Base-by-base conservation (phyloP, 2,797 vertebrate genomes). In the Anas georgica region DNA sequence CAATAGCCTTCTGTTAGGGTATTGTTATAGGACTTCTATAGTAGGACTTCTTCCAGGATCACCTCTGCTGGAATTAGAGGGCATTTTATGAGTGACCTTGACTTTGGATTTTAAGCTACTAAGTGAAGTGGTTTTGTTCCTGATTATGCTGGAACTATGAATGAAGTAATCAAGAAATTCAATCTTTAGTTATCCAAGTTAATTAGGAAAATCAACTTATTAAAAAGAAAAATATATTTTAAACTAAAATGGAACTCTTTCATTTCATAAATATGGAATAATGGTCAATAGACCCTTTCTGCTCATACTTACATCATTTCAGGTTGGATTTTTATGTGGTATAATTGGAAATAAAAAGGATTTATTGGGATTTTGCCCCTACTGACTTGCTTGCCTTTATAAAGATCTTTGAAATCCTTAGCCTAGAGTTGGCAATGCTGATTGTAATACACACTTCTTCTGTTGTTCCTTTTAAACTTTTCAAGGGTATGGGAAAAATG, bases 371-470 rank as follows among this genome's bases (percentile, higher is more conserved):
- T 70, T 56, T n/a, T 21, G 37, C 69, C 21, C 10, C 5, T 66
- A 2, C 64, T 17, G n/a, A 3, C n/a, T 60, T 82, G 37, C 20
- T 58, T 58, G 11, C 33, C 46, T 67, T 83, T 50, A 21, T 48
- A 17, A 29, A 82, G 33, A 28, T 12, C 55, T 77, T 58, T n/a
- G 50, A 59, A 66, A 22, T 39, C 21, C 37, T 59, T 17, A 9
- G 46, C 12, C 46, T 26, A 8, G 3, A 52, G 14, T 5, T 29
- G 50, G 26, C 68, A 54, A 48, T 23, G 20, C 48, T 55, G 1
- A 9, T 25, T 83, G 33, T 12, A 28, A 10, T 7, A 3, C 4
- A 2, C 3, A 0, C 13, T 45, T 26, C 46, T 3, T 0, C 23
- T 58, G 31, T 43, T 37, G 0, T 17, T 70, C 12, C 2, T 0